A percentile compares a stretch with the other conserved stretches of the same genome.
phyloP scores from a whole-genome alignment of 2,888 invertebrate genomes.

The Pseudococcus viburni region DNA sequence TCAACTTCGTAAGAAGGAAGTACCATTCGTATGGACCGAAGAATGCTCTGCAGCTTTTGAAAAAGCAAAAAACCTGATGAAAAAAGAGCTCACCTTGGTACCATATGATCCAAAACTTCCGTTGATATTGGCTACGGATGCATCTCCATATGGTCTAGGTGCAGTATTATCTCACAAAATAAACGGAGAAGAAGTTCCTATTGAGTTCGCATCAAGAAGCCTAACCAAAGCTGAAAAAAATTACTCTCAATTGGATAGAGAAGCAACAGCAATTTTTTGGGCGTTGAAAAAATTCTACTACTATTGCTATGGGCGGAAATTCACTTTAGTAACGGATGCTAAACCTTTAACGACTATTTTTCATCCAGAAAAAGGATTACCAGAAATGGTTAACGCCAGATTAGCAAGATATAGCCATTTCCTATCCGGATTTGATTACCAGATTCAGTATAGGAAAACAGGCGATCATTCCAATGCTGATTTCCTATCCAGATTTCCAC shows the following conservation, averaged over 20 bases:
- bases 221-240: no score
- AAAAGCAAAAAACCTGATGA: slow-evolving; percentile 68
- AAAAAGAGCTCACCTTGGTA: slow-evolving; percentile 68
- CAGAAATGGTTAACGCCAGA: slow-evolving; percentile 16
- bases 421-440: no score
- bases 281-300: slow-evolving; percentile 42
- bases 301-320: slow-evolving; percentile 15
- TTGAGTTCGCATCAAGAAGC: slow-evolving; percentile 67
- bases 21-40: not conserved
- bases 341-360: slow-evolving; percentile 21
- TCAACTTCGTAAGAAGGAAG: not conserved
- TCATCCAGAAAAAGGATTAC: no score
- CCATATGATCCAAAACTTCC: slow-evolving; percentile 65
- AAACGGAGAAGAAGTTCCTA: slow-evolving; percentile 66
- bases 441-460: no score
- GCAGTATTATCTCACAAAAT: slow-evolving; percentile 66
- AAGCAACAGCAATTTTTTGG: slow-evolving; percentile 67
- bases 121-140: no score
- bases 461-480: no score
- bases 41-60: slow-evolving; percentile 68
- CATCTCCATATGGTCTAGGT: slow-evolving; percentile 68
- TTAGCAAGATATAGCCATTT: no score
- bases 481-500: no score
- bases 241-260: no score
- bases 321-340: slow-evolving; percentile 17